Evolutionary conservation across 2,797 vertebrate species (phyloP).

Genomic region (Buceros bicornis): DNA sequence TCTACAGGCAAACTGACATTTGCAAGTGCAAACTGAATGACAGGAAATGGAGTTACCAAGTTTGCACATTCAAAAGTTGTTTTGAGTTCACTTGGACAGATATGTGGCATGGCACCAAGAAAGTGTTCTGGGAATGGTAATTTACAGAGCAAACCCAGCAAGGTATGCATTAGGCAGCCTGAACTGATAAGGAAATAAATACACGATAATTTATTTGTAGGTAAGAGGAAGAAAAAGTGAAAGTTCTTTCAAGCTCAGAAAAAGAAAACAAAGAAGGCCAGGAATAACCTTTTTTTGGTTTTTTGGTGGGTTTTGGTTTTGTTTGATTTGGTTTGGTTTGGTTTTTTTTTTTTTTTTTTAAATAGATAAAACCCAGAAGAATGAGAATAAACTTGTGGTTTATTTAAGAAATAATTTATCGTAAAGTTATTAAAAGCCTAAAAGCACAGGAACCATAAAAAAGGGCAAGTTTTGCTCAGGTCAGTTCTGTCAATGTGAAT

Average conservation of each 20-base stretch:
- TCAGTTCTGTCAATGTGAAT: neutral
- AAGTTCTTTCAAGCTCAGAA: neutral
- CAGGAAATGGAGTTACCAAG: neutral
- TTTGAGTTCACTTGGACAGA: neutral
- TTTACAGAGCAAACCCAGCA: neutral
- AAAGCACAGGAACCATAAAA: neutral
- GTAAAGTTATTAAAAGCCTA: neutral
- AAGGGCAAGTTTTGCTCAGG: neutral
- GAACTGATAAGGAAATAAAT: neutral
- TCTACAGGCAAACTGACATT: slow-evolving; percentile 15
- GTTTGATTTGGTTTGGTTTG: no score
- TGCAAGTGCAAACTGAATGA: neutral
- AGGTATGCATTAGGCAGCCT: neutral
- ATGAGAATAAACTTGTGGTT: neutral
- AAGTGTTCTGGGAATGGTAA: neutral
- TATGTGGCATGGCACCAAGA: neutral
- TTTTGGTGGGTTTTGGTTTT: no score
- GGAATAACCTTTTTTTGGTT: neutral
- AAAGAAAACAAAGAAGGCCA: neutral
- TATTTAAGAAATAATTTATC: neutral
- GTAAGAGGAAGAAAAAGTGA: neutral
- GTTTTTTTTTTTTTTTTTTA: neutral
- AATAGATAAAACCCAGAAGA: neutral
- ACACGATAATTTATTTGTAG: neutral
- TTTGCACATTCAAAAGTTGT: neutral